Base-by-base conservation (phyloP, 2,888 invertebrate genomes). In the Microctonus hyperodae region DNA sequence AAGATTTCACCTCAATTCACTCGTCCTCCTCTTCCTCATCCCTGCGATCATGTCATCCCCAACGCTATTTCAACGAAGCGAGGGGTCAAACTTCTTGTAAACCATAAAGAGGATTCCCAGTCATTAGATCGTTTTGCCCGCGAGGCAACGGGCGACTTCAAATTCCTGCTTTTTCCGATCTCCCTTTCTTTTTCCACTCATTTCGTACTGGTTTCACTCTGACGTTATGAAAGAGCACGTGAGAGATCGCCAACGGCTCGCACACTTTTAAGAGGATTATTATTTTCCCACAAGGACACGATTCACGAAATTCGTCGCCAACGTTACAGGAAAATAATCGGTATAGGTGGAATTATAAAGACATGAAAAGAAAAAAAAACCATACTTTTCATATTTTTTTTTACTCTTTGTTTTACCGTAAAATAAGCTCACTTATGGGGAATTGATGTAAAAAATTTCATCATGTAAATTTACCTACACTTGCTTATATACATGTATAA, bases 31-130 rank as follows among this genome's bases (percentile, higher is more conserved):
- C 40, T 60, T 61, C 22, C 59, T 22, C 40, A 56, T 61, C 22
- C 25, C 35, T 37, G 20, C 44, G 10, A 40, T 50, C 23, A 44
- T 23, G 10, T 65, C 22, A 65, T 31, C 64, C 44, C n/a, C n/a
- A 53, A 23, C 37, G 2, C 55, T 56, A 44, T 60, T 40, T 25
- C 44, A 3, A 44, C 31, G 31, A 25, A 65, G 64, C 72, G 69
- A 76, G 78, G 79, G 81, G 79, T 79, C 79, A 79, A 78, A 81
- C 79, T 82, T 80, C 82, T 81, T 80, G 79, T 79, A 81, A 83
- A 81, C 81, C 81, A 81, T 82, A 81, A 83, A 83, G 81, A 80
- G 82, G 82, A 83, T 83, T 82, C 75, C 76, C 78, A 76, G 75
- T 79, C 79, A 79, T 79, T 79, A 79, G 75, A 78, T 73, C 78